Base-by-base conservation (phyloP, 2,888 invertebrate genomes). In the Drosophila mimica region DNA sequence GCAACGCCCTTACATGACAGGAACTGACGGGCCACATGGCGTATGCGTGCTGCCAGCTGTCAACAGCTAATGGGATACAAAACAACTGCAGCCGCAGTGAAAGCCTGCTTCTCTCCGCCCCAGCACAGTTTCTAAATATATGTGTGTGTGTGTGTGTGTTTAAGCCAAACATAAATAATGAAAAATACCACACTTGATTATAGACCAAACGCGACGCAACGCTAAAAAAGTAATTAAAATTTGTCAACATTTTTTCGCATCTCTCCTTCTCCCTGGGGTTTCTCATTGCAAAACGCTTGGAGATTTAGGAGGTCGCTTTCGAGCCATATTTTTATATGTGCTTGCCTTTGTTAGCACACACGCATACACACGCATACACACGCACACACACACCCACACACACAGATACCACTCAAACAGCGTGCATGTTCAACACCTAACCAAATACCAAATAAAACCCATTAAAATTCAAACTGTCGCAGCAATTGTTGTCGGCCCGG, bases 1-100 rank as follows among this genome's bases (percentile, higher is more conserved):
- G 46, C 46, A 74, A 84, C 78, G 74, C 84, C 78, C 80, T 82
- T 80, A 82, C 87, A 87, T 87, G 88, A 87, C 88, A 90, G 81
- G 81, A 80, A 88, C 78, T 88, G 86, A 90, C 88, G 86, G 76
- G 69, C 79, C 80, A 90, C 89, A 86, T 88, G 88, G 80, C 88
- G 84, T 81, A 83, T 86, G 83, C 81, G 79, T 83, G 79, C 74
- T 83, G 76, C 75, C 76, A 78, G 70, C 73, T 71, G 76, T 72
- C 76, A 76, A 33, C 75, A 76, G 70, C 74, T 72, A 79, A 76
- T 72, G 72, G 75, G 72, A 81, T 74, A 67, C 78, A 74, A 80
- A 79, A 76, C 80, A 76, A 80, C 68, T 73, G 74, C 73, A 67
- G 67, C 61, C 43, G 51, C 59, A 59, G 51, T 57, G 58, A 66